These are phyloP conservation scores for Dreissena rostriformis DNA, from an alignment of 1,140 invertebrate genomes.

Conservation along the genomic window DNA sequence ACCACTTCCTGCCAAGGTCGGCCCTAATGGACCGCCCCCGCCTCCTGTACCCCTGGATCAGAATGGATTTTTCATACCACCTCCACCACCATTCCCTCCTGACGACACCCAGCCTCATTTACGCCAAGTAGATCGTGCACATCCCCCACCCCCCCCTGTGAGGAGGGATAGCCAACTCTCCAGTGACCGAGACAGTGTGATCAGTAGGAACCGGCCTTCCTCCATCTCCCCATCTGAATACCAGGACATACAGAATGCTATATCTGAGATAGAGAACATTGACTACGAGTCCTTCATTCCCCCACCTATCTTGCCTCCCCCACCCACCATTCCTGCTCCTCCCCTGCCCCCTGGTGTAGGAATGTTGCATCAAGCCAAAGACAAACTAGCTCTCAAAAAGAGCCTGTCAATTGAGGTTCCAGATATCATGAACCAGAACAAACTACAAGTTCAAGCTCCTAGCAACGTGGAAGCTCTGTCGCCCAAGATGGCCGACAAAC, in stretches of 20 bases:
- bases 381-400: constrained; percentile 37
- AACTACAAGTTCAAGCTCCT: constrained; percentile 56
- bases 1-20: constrained; percentile 44
- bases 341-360: constrained; percentile 56
- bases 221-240: constrained; percentile 46
- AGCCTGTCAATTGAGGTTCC: constrained; percentile 46
- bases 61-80: constrained; percentile 32
- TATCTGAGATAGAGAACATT: constrained; percentile 51
- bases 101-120: not conserved
- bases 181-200: not conserved
- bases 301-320: constrained; percentile 60
- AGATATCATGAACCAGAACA: constrained; percentile 41
- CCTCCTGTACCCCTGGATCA: constrained; percentile 55
- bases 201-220: not conserved
- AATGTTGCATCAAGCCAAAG: constrained; percentile 51
- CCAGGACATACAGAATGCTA: constrained; percentile 55
- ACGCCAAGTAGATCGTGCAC: constrained; percentile 12
- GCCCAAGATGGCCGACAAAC: constrained; percentile 61
- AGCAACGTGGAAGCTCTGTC: constrained; percentile 61
- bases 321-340: constrained; percentile 62
- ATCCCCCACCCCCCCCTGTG: constrained; percentile 18
- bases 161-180: constrained; percentile 40
- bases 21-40: constrained; percentile 35
- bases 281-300: constrained; percentile 42
- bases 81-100: constrained; percentile 33